Evolutionary conservation across 2,113 vertebrate genomes (phyloP).

Genomic region (Andinoacara biseriatus): DNA sequence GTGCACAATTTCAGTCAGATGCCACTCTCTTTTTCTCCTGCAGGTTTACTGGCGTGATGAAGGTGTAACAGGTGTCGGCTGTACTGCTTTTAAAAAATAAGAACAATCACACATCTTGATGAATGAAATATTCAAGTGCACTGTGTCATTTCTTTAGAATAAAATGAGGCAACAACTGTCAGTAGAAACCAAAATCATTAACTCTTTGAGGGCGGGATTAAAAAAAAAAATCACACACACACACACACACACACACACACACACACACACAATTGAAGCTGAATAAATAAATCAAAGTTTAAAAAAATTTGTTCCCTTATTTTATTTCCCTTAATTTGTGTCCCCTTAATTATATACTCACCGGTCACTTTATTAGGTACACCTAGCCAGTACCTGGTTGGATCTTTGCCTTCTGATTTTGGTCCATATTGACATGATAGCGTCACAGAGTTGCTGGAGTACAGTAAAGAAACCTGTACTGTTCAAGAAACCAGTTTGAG

Average conservation of each 20-base stretch:
- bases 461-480: background rate
- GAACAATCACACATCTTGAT: too few species aligned
- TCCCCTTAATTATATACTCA: too few species aligned
- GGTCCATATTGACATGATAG: background rate
- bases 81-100: background rate
- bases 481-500: background rate
- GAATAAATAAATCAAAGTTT: background rate
- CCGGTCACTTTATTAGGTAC: too few species aligned
- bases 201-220: background rate
- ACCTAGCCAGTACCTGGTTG: background rate
- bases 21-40: background rate
- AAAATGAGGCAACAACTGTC: background rate
- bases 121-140: too few species aligned
- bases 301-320: background rate
- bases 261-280: accelerated
- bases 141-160: background rate
- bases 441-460: too few species aligned
- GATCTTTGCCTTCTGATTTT: background rate
- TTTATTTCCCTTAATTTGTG: too few species aligned
- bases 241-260: too few species aligned
- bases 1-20: background rate
- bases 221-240: background rate
- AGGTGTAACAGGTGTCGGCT: background rate
- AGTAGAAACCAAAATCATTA: background rate
- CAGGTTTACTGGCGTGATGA: background rate